Evolutionary conservation across 2,888 invertebrate genomes (phyloP), one percentile per base, ranked within the genome.

Genomic region (Rambutsinella grinnellia): DNA sequence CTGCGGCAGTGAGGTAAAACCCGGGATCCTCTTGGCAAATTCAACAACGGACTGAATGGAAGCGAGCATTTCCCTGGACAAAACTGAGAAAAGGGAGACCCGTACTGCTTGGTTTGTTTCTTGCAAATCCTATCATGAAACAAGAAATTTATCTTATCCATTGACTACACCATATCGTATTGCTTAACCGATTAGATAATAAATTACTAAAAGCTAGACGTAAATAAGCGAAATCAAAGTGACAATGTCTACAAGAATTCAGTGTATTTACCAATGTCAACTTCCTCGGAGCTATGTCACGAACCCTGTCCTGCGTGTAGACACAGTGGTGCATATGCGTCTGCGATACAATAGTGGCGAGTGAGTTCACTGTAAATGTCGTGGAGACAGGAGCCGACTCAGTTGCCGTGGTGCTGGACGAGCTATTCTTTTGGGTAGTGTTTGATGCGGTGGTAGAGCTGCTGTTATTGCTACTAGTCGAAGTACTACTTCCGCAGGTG

Each of bases 1-100:
- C 88, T 98, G 97, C 67, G 93, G 91, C 84, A 98, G 90, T 83
- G 92, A 92, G 85, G 92, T 90, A 89, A 98, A 98, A 81, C 96
- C 90, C 80, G 98, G 97, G 84, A 97, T 92, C 84, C 94, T 90
- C 88, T 99, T 99, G 67, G 96, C 96, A 87, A 97, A 98, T 87
- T 98, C 97, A 28, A 99, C 98, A 83, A 97, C 94, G 87, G 94
- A 92, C 85, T 96, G 95, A 67, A 98, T 95, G 84, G 93, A 92
- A 5, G 97, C 96, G 13, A 96, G 95, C 85, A 97, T 92, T 79
- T 93, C 92, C 61, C 90, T 87, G 15, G 97, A 95, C 85, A 96
- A 91, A 85, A 94, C 92, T 86, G 95, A 93, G 95, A 97, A 97
- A 86, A 97, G 90, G 88, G 92, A 84, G 90, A 94, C 91, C 84